Percentiles rank a stretch among this genome's conserved stretches.
Conservation (phyloP, 1,140 invertebrate genomes). For the Protaetia brevitarsis region DNA sequence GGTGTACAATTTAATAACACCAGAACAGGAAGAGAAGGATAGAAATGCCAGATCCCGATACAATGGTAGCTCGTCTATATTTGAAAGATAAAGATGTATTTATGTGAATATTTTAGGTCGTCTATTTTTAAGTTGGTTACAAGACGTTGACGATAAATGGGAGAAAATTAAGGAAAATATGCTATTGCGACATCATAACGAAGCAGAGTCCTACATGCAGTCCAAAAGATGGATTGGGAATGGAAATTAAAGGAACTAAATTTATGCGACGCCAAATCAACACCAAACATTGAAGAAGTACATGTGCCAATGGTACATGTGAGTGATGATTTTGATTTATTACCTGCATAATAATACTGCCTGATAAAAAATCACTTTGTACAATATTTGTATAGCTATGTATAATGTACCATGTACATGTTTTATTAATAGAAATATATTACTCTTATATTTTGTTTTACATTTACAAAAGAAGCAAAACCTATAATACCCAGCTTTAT, state of each 20-base stretch:
- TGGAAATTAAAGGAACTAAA: slow-evolving; percentile 90
- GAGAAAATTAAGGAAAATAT: slow-evolving; percentile 96
- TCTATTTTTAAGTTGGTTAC: slow-evolving; percentile 92
- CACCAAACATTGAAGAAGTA: slow-evolving; percentile 72
- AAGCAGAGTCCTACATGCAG: slow-evolving; percentile 93
- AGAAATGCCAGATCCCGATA: slow-evolving; percentile 87
- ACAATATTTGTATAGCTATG: not conserved
- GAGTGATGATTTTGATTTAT: slow-evolving; percentile 88
- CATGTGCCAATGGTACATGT: slow-evolving; percentile 95
- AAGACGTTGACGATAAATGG: slow-evolving; percentile 98
- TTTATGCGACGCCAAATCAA: slow-evolving; percentile 73
- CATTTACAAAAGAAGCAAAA: not conserved
- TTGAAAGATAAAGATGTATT: no score
- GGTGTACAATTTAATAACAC: slow-evolving; percentile 90
- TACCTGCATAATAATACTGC: slow-evolving; percentile 59
- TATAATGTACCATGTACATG: slow-evolving; percentile 12
- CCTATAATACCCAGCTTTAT: no score
- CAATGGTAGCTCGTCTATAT: slow-evolving; percentile 85
- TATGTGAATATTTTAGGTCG: slow-evolving; percentile 52
- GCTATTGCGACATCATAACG: slow-evolving; percentile 89
- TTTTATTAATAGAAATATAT: not conserved
- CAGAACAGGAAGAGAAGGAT: slow-evolving; percentile 92
- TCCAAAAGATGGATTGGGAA: slow-evolving; percentile 96
- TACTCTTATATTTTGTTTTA: not conserved
- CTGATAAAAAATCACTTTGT: not conserved